Evolutionary conservation across 2,888 invertebrate genomes (phyloP).

Genomic region (Meliscaeva auricollis): DNA sequence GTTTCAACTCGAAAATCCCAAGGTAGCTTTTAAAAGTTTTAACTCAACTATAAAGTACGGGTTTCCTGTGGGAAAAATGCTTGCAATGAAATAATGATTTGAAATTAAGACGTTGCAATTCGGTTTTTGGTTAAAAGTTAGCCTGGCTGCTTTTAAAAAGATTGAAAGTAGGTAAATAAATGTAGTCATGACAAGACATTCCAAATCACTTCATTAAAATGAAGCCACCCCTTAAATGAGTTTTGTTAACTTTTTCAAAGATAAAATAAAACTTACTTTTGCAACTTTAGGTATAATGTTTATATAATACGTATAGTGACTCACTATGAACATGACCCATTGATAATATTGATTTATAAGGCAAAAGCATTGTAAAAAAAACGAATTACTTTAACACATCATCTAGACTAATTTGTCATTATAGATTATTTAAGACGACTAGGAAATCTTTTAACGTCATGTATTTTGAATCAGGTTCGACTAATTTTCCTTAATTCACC

Average conservation of each 20-base stretch:
- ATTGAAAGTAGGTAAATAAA: background rate
- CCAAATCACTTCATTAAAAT: constrained; percentile 39
- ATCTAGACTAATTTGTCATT: no score
- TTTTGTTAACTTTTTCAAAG: constrained; percentile 14
- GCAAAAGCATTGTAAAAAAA: no score
- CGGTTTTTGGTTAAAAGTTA: constrained; percentile 22
- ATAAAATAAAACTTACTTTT: constrained; percentile 2
- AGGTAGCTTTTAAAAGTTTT: constrained; percentile 67
- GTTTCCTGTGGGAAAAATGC: constrained; percentile 30
- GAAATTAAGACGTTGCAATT: constrained; percentile 52
- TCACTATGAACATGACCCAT: no score
- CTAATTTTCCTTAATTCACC: no score
- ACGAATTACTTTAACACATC: no score
- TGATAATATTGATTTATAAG: no score
- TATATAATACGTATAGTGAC: no score
- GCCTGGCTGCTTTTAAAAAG: constrained; percentile 16
- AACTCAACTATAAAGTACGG: constrained; percentile 59
- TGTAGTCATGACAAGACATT: background rate
- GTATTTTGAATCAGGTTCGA: no score
- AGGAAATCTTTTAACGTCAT: no score
- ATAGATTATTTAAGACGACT: no score
- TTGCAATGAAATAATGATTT: constrained; percentile 54
- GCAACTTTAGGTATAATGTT: no score
- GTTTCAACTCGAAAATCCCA: constrained; percentile 53
- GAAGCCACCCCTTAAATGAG: background rate